Evolutionary conservation across 2,888 invertebrate species (phyloP), one percentile per base, ranked within the genome.

Genomic region (Chaitophorus viminalis): DNA sequence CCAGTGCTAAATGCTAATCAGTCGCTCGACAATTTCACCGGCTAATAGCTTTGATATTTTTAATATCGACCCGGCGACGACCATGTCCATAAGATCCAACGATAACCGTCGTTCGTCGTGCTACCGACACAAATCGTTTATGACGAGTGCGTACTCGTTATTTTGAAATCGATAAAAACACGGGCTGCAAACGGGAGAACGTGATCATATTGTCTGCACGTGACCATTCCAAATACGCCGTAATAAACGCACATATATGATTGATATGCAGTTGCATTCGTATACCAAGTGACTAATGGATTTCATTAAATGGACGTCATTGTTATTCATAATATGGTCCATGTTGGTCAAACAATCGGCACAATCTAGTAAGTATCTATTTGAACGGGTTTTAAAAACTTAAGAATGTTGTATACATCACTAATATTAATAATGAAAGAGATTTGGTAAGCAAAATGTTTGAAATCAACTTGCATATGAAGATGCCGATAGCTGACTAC

Each of bases 251-350:
- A 11, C 9, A 18, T 31, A 18, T 33, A 14, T 21, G 18, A 25
- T 29, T n/a, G 46, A 33, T 25, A 33, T 82, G 52, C 31, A 54
- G 52, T 36, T 72, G 9, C 33, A n/a, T 39, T 46, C 39, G 5
- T 21, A n/a, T 29, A 39, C 17, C 21, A 18, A 46, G 9, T 72
- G 46, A 76, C 76, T 33, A 68, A 84, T 84, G 84, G 84, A 76
- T 84, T 33, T 33, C 84, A n/a, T 46, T 31, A 76, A 31, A 46
- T 33, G 31, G 9, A 46, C 25, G 6, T 31, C 72, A 33, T 33
- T 76, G 4, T 46, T 84, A 8, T 46, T 84, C 25, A 9, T 77
- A 5, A 68, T 68, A 46, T 84, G 25, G 25, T 31, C n/a, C 25
- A 65, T 68, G 31, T 52, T 76, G 4, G 0, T 84, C 46, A 65